Evolutionary conservation across 1,140 invertebrate genomes (phyloP), one percentile per base, ranked within the genome.

Genomic region (Palaemon carinicauda): DNA sequence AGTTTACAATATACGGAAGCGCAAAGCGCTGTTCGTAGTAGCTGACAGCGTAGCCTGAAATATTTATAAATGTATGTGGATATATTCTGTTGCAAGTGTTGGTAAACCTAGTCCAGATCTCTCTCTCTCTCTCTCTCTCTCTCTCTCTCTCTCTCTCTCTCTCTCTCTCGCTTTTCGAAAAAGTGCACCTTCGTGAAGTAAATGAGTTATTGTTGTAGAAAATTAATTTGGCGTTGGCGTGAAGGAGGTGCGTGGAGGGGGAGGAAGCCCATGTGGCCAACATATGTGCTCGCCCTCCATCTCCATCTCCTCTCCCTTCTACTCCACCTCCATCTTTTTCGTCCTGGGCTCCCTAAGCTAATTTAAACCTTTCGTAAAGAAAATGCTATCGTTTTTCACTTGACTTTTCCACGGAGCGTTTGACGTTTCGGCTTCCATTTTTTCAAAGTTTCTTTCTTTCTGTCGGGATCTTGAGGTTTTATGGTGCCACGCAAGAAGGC

Each of bases 291-390:
- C 12, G 5, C 24, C 29, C 65, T 15, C 65, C 21, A n/a, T 10
- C 29, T 14, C 29, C 21, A 5, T 7, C 60, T 69, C 29, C 60
- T 60, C 17, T 14, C 21, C 15, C 65, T 69, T 10, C 24, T 69
- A 3, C 65, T 69, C 29, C 29, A 9, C 65, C 65, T 69, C 29
- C 29, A 27, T 31, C 56, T 69, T 69, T 69, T 69, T 69, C 65
- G n/a, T 27, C 17, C 65, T 31, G 24, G 65, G 29, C 65, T 69
- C 65, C 65, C 24, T 69, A 27, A 27, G 24, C 65, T 69, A 69
- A 69, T 69, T 69, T 69, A 69, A 69, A 69, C 65, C 65, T 69
- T 69, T 69, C 65, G 65, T 17, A 69, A 69, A 69, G 65, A 69
- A 69, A 69, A 69, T 31, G 65, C 65, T 69, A 69, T 69, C 65